phyloP scores from a whole-genome alignment of 2,797 vertebrate genomes.

The Pangasius krempfi region DNA sequence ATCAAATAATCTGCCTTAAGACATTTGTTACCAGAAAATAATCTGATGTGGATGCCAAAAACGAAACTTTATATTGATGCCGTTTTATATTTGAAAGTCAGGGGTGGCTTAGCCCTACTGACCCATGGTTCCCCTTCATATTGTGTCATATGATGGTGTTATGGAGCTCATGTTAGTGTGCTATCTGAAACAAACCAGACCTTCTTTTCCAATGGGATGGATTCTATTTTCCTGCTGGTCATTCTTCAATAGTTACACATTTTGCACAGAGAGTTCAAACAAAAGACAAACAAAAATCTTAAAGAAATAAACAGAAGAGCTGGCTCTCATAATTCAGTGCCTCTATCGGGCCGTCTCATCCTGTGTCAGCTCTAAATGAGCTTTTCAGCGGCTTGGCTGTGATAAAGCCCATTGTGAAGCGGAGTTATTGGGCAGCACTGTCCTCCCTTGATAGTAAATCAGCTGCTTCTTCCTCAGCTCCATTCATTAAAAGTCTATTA shows the following conservation, averaged over 20 bases:
- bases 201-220: background rate
- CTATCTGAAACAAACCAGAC: conserved; percentile 32
- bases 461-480: conserved; percentile 45
- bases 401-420: conserved; percentile 53
- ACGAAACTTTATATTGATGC: background rate
- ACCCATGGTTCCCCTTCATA: background rate
- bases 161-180: conserved; percentile 11
- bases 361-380: conserved; percentile 39
- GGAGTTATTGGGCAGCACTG: conserved; percentile 39
- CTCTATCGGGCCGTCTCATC: background rate
- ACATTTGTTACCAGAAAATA: background rate
- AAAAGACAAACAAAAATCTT: conserved; percentile 25
- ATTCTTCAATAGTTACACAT: conserved; percentile 11
- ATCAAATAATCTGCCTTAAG: background rate
- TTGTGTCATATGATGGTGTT: background rate
- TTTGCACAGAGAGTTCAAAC: conserved; percentile 12
- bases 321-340: conserved; percentile 11
- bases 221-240: conserved; percentile 6
- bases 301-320: conserved; percentile 10
- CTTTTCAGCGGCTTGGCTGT: conserved; percentile 42
- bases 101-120: background rate
- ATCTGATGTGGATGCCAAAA: background rate
- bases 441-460: conserved; percentile 52
- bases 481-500: conserved; percentile 59
- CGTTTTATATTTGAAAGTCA: background rate